Percentiles rank a stretch among this genome's conserved stretches.
phyloP scores from a whole-genome alignment of 2,797 vertebrate genomes.

The Cottoperca gobio region DNA sequence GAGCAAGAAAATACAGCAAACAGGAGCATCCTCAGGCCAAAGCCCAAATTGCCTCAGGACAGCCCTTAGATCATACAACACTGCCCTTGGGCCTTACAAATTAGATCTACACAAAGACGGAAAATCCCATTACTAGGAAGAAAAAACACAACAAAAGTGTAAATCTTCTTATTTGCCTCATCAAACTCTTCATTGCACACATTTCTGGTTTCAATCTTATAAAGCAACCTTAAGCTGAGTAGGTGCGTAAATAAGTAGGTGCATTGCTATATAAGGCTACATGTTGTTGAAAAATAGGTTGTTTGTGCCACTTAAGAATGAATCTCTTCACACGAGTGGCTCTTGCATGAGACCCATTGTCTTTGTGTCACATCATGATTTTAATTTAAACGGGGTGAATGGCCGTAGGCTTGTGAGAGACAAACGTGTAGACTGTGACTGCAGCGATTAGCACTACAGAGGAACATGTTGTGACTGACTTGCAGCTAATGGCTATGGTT shows the following conservation, averaged over 20 bases:
- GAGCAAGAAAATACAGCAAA: slow-evolving; percentile 34
- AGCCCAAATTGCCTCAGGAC: slow-evolving; percentile 62
- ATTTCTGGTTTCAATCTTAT: slow-evolving; percentile 1
- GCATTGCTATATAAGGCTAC: background rate
- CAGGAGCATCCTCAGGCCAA: slow-evolving; percentile 39
- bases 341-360: background rate
- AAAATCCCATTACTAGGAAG: slow-evolving; percentile 41
- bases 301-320: background rate
- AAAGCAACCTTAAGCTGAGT: slow-evolving; percentile 7
- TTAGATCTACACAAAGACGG: slow-evolving; percentile 46
- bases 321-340: background rate
- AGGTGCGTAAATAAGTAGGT: background rate
- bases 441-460: background rate
- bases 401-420: background rate
- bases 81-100: slow-evolving; percentile 61
- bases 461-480: slow-evolving; percentile 3
- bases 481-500: background rate
- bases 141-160: slow-evolving; percentile 43
- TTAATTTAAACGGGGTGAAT: background rate
- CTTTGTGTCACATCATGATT: background rate
- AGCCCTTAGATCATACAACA: slow-evolving; percentile 60
- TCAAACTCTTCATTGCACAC: background rate
- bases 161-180: too few species aligned
- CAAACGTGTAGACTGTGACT: background rate
- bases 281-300: background rate